A percentile compares a stretch with the other conserved stretches of the same genome.
These are phyloP conservation scores for Edolisoma coerulescens DNA, from an alignment of 2,113 vertebrate genomes.

Conservation along the genomic window DNA sequence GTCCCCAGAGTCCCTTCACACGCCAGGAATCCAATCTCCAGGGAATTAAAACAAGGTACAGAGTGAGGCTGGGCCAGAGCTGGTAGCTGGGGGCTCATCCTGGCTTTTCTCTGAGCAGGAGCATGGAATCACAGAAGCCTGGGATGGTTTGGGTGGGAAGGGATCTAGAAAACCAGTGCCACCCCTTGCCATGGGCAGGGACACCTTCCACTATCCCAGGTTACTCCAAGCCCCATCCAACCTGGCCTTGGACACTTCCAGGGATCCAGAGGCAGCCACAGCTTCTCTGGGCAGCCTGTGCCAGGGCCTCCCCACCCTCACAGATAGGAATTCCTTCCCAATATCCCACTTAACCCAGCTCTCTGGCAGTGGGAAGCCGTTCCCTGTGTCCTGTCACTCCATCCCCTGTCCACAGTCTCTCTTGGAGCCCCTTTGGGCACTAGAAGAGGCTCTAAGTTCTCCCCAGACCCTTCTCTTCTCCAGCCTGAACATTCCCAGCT, in stretches of 20 bases:
- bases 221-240: fast-evolving
- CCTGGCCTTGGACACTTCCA: not conserved
- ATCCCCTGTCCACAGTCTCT: not conserved
- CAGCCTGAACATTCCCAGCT: not conserved
- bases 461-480: fast-evolving
- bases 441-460: not conserved
- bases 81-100: not conserved
- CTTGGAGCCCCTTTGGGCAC: not conserved
- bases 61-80: fast-evolving
- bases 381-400: not conserved
- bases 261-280: not conserved
- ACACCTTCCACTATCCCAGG: fast-evolving
- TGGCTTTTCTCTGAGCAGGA: not conserved
- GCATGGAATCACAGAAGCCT: not conserved
- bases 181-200: not conserved
- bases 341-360: not conserved
- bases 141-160: not conserved
- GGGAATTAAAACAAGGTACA: not conserved
- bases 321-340: not conserved
- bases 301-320: not conserved
- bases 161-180: not conserved
- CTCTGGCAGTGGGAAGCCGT: not conserved
- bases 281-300: not conserved
- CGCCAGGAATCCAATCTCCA: fast-evolving
- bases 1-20: not conserved